Evolutionary conservation across 2,888 invertebrate genomes (phyloP).

Genomic region (Caenorhabditis sp.): DNA sequence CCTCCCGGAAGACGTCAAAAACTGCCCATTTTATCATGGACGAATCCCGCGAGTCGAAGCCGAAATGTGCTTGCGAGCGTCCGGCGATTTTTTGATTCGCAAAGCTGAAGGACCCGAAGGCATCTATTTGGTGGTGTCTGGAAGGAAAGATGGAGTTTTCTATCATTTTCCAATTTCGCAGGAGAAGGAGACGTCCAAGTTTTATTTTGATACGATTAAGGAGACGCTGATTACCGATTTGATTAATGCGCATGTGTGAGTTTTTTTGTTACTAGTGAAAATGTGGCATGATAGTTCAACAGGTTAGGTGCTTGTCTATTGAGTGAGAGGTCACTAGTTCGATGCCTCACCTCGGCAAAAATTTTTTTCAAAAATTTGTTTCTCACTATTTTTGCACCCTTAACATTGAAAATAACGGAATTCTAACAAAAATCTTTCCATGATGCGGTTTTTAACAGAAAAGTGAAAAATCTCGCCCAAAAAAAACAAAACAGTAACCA

Average conservation of each 20-base stretch:
- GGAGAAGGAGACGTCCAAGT: constrained; percentile 9
- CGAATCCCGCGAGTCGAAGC: constrained; percentile 56
- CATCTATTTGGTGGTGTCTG: constrained; percentile 17
- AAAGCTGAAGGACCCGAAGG: constrained; percentile 47
- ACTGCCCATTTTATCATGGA: constrained; percentile 57
- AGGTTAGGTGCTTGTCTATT: no score
- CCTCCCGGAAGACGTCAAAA: constrained; percentile 7
- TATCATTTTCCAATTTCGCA: constrained; percentile 22
- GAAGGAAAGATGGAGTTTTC: constrained; percentile 6
- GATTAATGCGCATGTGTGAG: constrained; percentile 18
- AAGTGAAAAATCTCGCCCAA: no score
- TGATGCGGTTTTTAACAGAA: no score
- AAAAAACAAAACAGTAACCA: no score
- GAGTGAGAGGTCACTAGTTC: no score
- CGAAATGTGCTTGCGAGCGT: constrained; percentile 45
- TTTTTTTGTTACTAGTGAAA: neutral
- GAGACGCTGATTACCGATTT: constrained; percentile 13
- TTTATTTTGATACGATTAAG: constrained; percentile 20
- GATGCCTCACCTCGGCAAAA: no score
- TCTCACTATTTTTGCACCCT: no score
- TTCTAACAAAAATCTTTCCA: no score
- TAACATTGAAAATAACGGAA: no score
- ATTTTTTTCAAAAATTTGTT: no score
- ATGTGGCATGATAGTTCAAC: no score
- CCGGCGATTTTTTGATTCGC: constrained; percentile 57